Conservation (phyloP, 2,797 vertebrate species). For the Eulemur rubriventer region DNA sequence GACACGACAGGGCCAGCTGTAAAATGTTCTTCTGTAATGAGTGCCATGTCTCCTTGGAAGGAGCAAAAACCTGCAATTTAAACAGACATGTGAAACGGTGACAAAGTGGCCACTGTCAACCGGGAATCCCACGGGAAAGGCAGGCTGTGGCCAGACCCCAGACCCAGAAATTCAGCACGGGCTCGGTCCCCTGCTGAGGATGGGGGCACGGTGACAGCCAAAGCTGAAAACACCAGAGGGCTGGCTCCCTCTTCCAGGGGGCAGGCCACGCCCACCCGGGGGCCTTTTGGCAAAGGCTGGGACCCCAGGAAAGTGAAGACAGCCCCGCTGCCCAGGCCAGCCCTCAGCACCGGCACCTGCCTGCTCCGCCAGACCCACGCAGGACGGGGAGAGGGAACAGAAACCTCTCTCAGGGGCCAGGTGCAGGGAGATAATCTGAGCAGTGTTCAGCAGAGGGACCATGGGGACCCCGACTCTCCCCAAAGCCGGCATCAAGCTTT, state of each 20-base stretch:
- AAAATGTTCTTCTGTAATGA: neutral
- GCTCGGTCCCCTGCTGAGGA: neutral
- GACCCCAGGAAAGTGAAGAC: too few relatives aligned
- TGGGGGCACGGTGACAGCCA: neutral
- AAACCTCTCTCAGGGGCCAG: accelerated
- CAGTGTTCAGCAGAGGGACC: too few relatives aligned
- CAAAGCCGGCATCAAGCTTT: neutral
- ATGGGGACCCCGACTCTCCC: neutral
- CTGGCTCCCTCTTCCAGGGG: neutral
- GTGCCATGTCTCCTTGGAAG: neutral
- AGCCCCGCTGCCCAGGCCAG: neutral
- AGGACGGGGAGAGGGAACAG: accelerated
- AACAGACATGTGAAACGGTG: accelerated
- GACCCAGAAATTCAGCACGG: neutral
- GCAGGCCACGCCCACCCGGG: too few relatives aligned
- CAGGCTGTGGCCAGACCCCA: accelerated
- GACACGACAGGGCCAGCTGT: neutral
- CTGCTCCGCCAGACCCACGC: accelerated
- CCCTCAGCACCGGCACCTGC: too few relatives aligned
- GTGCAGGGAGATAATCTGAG: accelerated
- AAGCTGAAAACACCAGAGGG: neutral
- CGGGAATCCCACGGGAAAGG: accelerated
- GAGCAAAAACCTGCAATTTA: neutral
- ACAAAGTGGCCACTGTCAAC: accelerated
- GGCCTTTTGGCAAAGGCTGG: accelerated